Conservation (phyloP, 2,113 vertebrate genomes). For the Probosciger aterrimus region DNA sequence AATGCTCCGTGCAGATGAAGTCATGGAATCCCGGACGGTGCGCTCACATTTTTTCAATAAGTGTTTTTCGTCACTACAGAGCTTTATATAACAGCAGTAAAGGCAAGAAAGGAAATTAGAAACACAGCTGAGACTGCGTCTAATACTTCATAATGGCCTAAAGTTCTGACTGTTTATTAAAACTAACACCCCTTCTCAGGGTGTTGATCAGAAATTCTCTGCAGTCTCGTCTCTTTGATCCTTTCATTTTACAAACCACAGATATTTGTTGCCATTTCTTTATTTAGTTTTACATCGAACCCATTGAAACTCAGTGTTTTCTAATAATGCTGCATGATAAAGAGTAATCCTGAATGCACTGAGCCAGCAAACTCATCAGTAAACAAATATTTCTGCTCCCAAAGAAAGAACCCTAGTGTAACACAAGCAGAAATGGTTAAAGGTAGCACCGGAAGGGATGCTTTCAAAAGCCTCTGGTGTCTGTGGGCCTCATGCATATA, state of each 20-base stretch:
- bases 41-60: slow-evolving; percentile 74
- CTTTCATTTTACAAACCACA: slow-evolving; percentile 45
- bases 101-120: slow-evolving; percentile 79
- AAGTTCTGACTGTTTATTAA: slow-evolving; percentile 78
- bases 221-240: slow-evolving; percentile 66
- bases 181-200: slow-evolving; percentile 74
- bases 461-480: not conserved
- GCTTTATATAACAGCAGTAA: slow-evolving; percentile 76
- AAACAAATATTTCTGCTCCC: not conserved
- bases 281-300: slow-evolving; percentile 58
- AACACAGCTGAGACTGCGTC: slow-evolving; percentile 68
- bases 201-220: slow-evolving; percentile 68
- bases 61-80: slow-evolving; percentile 68
- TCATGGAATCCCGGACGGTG: slow-evolving; percentile 62
- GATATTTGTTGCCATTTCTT: slow-evolving; percentile 55
- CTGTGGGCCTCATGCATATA: not conserved
- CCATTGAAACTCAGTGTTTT: slow-evolving; percentile 13
- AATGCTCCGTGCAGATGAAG: slow-evolving; percentile 50
- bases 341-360: slow-evolving; percentile 6
- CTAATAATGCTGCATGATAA: not conserved
- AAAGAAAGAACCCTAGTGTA: not conserved
- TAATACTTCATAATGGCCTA: slow-evolving; percentile 72
- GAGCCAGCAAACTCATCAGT: not conserved
- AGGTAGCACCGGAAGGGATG: not conserved
- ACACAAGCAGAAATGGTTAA: not conserved